These are phyloP conservation scores for Erebia aethiops DNA, from an alignment of 2,888 invertebrate species.

Conservation along the genomic window DNA sequence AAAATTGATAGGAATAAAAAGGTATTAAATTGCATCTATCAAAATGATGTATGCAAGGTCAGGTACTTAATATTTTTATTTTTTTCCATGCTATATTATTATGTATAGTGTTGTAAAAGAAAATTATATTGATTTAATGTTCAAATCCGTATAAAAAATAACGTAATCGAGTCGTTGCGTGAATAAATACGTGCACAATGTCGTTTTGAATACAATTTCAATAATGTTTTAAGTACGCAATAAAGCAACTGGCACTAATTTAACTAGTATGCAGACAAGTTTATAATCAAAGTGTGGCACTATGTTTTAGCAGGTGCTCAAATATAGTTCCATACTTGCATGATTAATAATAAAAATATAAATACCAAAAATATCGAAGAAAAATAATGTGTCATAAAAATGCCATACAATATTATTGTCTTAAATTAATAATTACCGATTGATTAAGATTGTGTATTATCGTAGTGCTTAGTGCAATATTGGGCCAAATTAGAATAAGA, in stretches of 20 bases:
- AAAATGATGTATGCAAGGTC: background rate
- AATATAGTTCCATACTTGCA: background rate
- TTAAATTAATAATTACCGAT: background rate
- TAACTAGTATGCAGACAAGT: too few species aligned
- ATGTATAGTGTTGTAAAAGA: constrained; percentile 9
- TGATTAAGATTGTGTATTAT: constrained; percentile 6
- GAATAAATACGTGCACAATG: background rate
- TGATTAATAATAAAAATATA: background rate
- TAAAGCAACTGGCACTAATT: too few species aligned
- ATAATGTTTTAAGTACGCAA: background rate
- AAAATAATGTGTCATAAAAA: constrained; percentile 19
- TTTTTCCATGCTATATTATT: constrained; percentile 3
- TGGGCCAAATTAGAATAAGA: constrained; percentile 31
- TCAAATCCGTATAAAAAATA: too few species aligned
- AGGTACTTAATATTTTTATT: background rate
- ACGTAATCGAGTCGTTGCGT: too few species aligned
- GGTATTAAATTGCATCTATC: background rate
- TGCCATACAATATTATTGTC: constrained; percentile 12
- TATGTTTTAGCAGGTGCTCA: background rate
- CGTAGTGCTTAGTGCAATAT: constrained; percentile 33
- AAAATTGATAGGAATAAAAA: background rate
- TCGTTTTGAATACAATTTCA: background rate
- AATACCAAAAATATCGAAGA: constrained; percentile 1
- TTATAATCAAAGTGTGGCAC: too few species aligned
- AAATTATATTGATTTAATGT: background rate